A percentile compares a stretch with the other conserved stretches of the same genome.
Conservation (phyloP, 2,888 invertebrate species). For the Clitarchus hookeri region DNA sequence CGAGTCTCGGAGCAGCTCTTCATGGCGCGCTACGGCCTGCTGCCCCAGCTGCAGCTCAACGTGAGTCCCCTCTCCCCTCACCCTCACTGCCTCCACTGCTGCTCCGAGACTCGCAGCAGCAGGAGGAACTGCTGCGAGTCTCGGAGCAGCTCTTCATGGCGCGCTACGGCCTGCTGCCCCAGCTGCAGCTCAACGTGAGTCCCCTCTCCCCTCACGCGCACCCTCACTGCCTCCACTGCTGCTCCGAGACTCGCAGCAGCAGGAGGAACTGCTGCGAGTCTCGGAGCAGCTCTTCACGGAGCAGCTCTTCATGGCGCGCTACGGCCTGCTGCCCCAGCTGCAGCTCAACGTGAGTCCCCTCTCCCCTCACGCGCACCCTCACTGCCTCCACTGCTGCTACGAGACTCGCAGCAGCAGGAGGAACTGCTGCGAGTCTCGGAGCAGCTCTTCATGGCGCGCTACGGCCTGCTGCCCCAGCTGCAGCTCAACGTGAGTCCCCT, state of each 20-base stretch:
- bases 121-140: slow-evolving; percentile 81
- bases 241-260: slow-evolving; percentile 81
- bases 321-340: slow-evolving; percentile 66
- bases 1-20: slow-evolving; percentile 85
- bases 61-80: slow-evolving; percentile 26
- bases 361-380: too few relatives aligned
- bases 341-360: slow-evolving; percentile 34
- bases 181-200: slow-evolving; percentile 45
- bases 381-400: slow-evolving; percentile 67
- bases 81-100: too few relatives aligned
- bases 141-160: slow-evolving; percentile 86
- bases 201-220: neutral
- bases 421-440: slow-evolving; percentile 85
- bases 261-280: slow-evolving; percentile 81
- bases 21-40: slow-evolving; percentile 77
- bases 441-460: slow-evolving; percentile 78
- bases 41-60: slow-evolving; percentile 52
- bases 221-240: too few relatives aligned
- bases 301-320: slow-evolving; percentile 78
- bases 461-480: slow-evolving; percentile 66
- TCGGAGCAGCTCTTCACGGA: slow-evolving; percentile 91
- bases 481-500: slow-evolving; percentile 35
- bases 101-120: slow-evolving; percentile 81
- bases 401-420: slow-evolving; percentile 84
- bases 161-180: slow-evolving; percentile 69